These are phyloP conservation scores for Hiodon alosoides DNA, from an alignment of 2,113 vertebrate genomes.

Conservation along the genomic window DNA sequence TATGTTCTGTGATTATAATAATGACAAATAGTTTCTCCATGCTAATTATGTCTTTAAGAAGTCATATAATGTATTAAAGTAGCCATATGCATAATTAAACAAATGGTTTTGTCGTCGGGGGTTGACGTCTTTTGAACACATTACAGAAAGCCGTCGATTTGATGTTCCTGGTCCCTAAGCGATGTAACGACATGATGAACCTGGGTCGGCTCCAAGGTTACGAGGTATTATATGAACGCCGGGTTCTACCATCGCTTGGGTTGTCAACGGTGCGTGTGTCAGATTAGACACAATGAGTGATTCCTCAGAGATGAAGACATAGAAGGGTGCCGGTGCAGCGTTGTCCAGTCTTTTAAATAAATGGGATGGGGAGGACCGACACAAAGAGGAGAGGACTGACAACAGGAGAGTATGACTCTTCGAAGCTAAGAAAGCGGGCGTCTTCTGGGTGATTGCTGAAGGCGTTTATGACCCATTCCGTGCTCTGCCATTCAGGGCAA, in stretches of 20 bases:
- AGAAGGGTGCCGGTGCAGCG: background rate
- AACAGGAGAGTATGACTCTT: no score
- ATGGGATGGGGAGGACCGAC: background rate
- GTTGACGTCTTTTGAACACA: constrained; percentile 4
- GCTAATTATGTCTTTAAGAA: background rate
- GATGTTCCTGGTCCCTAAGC: constrained; percentile 98
- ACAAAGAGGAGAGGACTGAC: no score
- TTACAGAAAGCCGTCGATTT: constrained; percentile 79
- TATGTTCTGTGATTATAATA: background rate
- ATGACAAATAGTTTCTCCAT: background rate
- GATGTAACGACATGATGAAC: constrained; percentile 99
- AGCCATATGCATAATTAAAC: no score
- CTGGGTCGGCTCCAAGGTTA: constrained; percentile 93
- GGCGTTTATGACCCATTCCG: no score
- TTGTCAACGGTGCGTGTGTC: no score
- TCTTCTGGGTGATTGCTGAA: no score
- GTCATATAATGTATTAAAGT: background rate
- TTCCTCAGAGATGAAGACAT: background rate
- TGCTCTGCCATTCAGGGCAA: constrained; percentile 71
- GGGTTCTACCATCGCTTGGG: no score
- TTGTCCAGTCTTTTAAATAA: background rate
- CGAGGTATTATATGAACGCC: constrained; percentile 65
- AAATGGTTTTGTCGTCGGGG: background rate
- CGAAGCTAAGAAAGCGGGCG: no score
- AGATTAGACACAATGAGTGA: no score